Percentiles rank a stretch among this genome's conserved stretches.
These are phyloP conservation scores for Drosophila ohnishii DNA, from an alignment of 1,140 invertebrate genomes.

Conservation along the genomic window DNA sequence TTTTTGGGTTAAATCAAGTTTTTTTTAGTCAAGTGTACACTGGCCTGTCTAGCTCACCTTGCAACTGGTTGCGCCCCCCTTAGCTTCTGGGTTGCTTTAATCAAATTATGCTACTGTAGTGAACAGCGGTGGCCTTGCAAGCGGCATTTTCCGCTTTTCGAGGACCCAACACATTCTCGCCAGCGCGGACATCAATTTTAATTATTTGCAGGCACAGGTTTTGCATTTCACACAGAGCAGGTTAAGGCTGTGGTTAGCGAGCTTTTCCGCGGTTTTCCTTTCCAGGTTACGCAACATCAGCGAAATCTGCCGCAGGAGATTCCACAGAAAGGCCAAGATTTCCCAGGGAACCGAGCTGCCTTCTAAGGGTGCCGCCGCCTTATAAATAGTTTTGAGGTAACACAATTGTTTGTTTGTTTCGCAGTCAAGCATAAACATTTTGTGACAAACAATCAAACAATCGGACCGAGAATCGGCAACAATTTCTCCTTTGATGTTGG, in stretches of 20 bases:
- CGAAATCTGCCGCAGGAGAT: constrained; percentile 22
- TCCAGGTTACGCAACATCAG: constrained; percentile 16
- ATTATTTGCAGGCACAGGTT: constrained; percentile 71
- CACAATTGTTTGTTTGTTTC: constrained; percentile 66
- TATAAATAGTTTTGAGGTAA: constrained; percentile 49
- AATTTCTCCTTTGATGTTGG: constrained; percentile 52
- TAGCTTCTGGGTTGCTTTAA: constrained; percentile 62
- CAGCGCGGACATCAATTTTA: constrained; percentile 68
- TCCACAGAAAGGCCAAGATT: constrained; percentile 11
- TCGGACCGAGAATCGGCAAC: constrained; percentile 43
- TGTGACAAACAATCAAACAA: constrained; percentile 78
- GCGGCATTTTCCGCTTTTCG: constrained; percentile 64
- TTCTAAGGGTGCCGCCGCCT: constrained; percentile 32
- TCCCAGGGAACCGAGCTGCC: constrained; percentile 14
- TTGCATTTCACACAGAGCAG: constrained; percentile 66
- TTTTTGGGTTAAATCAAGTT: not conserved
- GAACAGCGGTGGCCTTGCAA: constrained; percentile 53
- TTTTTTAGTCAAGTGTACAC: constrained; percentile 17
- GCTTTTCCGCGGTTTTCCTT: constrained; percentile 39
- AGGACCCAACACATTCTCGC: constrained; percentile 7
- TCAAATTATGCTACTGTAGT: constrained; percentile 66
- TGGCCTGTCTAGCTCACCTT: constrained; percentile 26
- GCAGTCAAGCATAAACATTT: constrained; percentile 81
- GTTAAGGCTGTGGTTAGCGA: constrained; percentile 30
- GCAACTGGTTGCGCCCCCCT: constrained; percentile 18